Conservation (phyloP, 2,797 vertebrate species). For the Coranthus polyacanthus region DNA sequence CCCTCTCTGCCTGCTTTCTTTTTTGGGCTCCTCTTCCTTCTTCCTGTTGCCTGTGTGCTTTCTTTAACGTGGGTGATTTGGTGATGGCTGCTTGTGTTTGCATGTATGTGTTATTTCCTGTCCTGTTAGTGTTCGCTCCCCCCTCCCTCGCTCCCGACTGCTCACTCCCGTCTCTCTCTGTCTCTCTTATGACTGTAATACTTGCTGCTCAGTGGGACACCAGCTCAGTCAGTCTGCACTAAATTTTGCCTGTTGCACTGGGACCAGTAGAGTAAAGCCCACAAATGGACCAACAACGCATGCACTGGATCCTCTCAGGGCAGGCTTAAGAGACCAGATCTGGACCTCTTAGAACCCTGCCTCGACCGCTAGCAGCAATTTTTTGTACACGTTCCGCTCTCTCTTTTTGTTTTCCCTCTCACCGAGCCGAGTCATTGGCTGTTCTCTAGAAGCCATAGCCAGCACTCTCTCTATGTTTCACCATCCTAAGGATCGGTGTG, state of each 20-base stretch:
- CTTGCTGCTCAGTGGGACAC: slow-evolving; percentile 30
- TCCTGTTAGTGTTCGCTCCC: too few species aligned
- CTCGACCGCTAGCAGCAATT: slow-evolving; percentile 15
- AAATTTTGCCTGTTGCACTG: slow-evolving; percentile 45
- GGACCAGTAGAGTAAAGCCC: slow-evolving; percentile 32
- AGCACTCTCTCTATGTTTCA: slow-evolving; percentile 30
- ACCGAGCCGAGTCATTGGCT: slow-evolving; percentile 3
- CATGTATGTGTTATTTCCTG: slow-evolving; percentile 8
- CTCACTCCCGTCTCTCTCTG: neutral
- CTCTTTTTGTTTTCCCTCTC: neutral
- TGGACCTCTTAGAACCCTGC: slow-evolving; percentile 17
- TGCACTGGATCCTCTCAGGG: slow-evolving; percentile 42
- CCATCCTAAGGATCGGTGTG: slow-evolving; percentile 20
- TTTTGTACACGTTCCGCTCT: neutral
- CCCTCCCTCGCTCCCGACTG: slow-evolving; percentile 14
- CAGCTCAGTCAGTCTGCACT: slow-evolving; percentile 44
- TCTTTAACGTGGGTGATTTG: slow-evolving; percentile 21
- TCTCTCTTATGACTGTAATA: slow-evolving; percentile 24
- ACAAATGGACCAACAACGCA: slow-evolving; percentile 43
- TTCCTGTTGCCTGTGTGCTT: slow-evolving; percentile 11
- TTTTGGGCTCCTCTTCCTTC: slow-evolving; percentile 10
- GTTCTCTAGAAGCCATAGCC: slow-evolving; percentile 70
- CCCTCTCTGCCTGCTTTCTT: slow-evolving; percentile 29
- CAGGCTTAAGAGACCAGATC: slow-evolving; percentile 17
- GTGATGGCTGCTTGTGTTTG: slow-evolving; percentile 9